Evolutionary conservation across 2,113 vertebrate genomes (phyloP).

Genomic region (Peromyscus polionotus): DNA sequence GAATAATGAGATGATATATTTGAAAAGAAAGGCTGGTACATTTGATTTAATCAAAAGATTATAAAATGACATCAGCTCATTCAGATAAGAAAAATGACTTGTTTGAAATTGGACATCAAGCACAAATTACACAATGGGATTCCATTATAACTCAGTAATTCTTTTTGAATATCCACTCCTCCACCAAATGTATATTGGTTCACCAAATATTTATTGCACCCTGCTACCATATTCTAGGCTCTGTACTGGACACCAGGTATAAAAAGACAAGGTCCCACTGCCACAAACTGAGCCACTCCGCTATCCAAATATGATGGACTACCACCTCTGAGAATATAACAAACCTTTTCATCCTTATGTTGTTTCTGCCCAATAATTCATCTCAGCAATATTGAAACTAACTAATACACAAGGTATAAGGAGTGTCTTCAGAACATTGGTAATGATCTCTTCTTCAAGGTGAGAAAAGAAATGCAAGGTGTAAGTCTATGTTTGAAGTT

Average conservation of each 20-base stretch:
- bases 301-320: background rate
- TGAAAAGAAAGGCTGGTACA: conserved; percentile 65
- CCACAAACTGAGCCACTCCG: background rate
- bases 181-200: conserved; percentile 27
- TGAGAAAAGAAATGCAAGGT: conserved; percentile 32
- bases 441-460: conserved; percentile 32
- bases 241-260: background rate
- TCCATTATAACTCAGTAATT: conserved; percentile 26
- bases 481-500: conserved; percentile 4
- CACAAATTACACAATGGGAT: conserved; percentile 64
- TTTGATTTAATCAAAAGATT: conserved; percentile 74
- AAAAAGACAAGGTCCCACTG: background rate
- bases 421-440: conserved; percentile 23
- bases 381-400: background rate
- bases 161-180: conserved; percentile 16
- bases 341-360: background rate
- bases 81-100: conserved; percentile 65
- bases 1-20: conserved; percentile 51
- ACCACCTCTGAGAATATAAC: background rate
- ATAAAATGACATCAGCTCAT: conserved; percentile 66
- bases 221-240: background rate
- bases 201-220: background rate
- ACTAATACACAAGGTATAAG: background rate
- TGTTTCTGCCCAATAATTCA: background rate
- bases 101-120: conserved; percentile 67